phyloP scores from a whole-genome alignment of 2,797 vertebrate species.

The Pterois miles region DNA sequence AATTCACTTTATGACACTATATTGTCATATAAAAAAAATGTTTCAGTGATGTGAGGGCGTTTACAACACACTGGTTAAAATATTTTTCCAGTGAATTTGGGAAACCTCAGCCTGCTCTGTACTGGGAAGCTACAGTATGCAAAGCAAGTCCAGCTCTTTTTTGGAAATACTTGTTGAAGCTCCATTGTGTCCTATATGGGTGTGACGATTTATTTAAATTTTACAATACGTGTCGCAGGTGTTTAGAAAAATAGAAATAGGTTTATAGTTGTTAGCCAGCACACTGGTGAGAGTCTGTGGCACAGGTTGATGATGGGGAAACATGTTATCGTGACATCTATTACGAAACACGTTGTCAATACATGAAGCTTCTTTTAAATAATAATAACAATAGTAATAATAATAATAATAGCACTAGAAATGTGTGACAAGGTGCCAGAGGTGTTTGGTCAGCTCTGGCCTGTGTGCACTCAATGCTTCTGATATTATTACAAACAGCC shows the following conservation, averaged over 20 bases:
- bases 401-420: slow-evolving; percentile 29
- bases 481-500: slow-evolving; percentile 22
- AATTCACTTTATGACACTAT: slow-evolving; percentile 9
- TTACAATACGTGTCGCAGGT: neutral
- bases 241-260: slow-evolving; percentile 18
- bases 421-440: slow-evolving; percentile 26
- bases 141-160: slow-evolving; percentile 34
- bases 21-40: slow-evolving; percentile 29
- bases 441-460: slow-evolving; percentile 32
- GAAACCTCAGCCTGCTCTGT: slow-evolving; percentile 33
- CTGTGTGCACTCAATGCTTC: slow-evolving; percentile 28
- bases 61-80: neutral
- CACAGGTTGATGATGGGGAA: slow-evolving; percentile 40
- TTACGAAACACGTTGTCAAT: slow-evolving; percentile 49
- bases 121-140: neutral
- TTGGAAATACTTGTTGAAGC: slow-evolving; percentile 34
- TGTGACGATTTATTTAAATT: slow-evolving; percentile 20
- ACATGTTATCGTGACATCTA: slow-evolving; percentile 61
- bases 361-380: slow-evolving; percentile 36
- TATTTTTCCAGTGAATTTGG: slow-evolving; percentile 15
- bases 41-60: neutral
- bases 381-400: slow-evolving; percentile 51
- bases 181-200: neutral
- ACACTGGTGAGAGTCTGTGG: slow-evolving; percentile 22
- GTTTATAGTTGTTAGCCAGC: slow-evolving; percentile 1